Evolutionary conservation across 2,797 vertebrate species (phyloP), one percentile per base, ranked within the genome.

Genomic region (Enoplosus armatus): DNA sequence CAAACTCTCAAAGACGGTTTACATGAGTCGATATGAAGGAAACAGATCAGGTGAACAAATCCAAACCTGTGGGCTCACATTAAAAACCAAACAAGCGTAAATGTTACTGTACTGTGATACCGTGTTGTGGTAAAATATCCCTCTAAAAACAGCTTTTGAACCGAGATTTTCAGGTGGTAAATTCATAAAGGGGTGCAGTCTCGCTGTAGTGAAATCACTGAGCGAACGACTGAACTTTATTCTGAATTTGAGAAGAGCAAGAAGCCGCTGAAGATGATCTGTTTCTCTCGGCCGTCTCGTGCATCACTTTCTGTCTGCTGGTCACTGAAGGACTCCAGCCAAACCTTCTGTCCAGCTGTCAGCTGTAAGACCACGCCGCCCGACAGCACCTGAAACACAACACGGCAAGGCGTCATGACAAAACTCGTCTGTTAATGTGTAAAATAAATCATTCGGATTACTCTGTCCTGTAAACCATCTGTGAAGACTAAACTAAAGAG

Each of bases 231-330:
- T 35, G 8, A 51, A 41, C 37, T 63, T 75, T 24, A 71, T 35
- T 31, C 5, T 39, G 3, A 1, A 16, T 47, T 26, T 50, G 11
- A 2, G 59, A 87, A 91, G 29, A 93, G 37, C 80, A 92, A 72
- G 79, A 93, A 93, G 50, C 91, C 92, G 6, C n/a, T 93, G 79
- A 93, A 93, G 80, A 79, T 75, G 67, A 93, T 89, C 27, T 26
- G 8, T 65, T 93, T 93, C 0, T 78, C 74, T 0, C 5, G 6
- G 3, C 0, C 9, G 54, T 93, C 85, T 3, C 0, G 0, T 0
- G 0, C 0, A 0, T 79, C 82, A 0, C 0, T 0, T 0, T 2
- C 0, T 1, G 0, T 2, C 75, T 90, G 89, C 0, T 0, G 0
- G 0, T 89, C 85, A 4, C 0, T 50, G 2, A 87, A 78, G 43